Evolutionary conservation across 2,797 vertebrate species (phyloP).

Genomic region (Ctenochaetus hawaiiensis): DNA sequence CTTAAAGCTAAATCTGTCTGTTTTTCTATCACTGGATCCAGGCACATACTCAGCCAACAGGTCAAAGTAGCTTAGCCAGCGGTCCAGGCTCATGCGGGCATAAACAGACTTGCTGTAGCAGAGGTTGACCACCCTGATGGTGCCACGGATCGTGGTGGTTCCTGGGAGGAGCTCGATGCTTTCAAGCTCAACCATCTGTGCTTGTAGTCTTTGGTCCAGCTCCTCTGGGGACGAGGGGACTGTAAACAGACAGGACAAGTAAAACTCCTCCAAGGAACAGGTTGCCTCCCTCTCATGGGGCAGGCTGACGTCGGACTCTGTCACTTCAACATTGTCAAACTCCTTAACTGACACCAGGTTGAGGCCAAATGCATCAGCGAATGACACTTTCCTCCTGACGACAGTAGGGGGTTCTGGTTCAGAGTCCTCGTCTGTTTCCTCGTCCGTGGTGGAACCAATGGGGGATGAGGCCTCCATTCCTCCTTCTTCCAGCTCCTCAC

Average conservation of each 20-base stretch:
- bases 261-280: conserved; percentile 83
- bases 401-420: conserved; percentile 83
- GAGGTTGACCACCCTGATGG: conserved; percentile 92
- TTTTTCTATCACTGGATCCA: conserved; percentile 92
- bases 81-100: conserved; percentile 89
- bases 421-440: conserved; percentile 85
- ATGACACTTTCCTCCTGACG: conserved; percentile 92
- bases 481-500: conserved; percentile 71
- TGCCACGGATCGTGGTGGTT: conserved; percentile 89
- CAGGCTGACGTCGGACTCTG: conserved; percentile 65
- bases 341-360: conserved; percentile 96
- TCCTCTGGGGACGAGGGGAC: conserved; percentile 87
- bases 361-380: conserved; percentile 95
- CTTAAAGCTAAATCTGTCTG: conserved; percentile 93
- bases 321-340: conserved; percentile 86
- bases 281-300: conserved; percentile 68
- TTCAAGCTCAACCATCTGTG: conserved; percentile 91
- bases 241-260: conserved; percentile 89
- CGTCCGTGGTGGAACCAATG: conserved; percentile 81
- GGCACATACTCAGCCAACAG: conserved; percentile 92
- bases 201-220: conserved; percentile 85
- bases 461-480: conserved; percentile 84
- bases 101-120: conserved; percentile 92
- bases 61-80: conserved; percentile 92
- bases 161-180: conserved; percentile 88